Percentiles rank a stretch among this genome's conserved stretches.
These are phyloP conservation scores for Charadrius vociferus DNA, from an alignment of 2,113 vertebrate genomes.

Conservation along the genomic window DNA sequence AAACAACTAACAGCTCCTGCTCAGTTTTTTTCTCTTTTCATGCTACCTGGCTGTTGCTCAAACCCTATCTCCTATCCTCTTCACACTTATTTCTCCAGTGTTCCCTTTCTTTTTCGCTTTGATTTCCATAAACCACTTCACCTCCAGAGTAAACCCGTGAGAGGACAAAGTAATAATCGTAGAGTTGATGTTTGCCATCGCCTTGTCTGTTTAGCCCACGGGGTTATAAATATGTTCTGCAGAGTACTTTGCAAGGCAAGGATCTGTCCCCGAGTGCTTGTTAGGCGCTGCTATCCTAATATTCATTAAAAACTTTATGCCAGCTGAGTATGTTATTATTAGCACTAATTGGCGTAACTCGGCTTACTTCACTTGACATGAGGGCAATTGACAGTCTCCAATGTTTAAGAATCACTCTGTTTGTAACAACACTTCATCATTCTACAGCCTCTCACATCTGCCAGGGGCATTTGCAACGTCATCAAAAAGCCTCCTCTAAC, in stretches of 20 bases:
- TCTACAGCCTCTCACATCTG: not conserved
- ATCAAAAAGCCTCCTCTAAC: not conserved
- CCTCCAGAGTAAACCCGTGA: not conserved
- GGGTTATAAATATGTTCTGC: not conserved
- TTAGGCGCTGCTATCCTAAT: not conserved
- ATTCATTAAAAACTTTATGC: not conserved
- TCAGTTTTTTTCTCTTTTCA: not conserved
- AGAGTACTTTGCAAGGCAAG: not conserved
- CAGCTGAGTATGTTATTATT: not conserved
- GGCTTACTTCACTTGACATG: not conserved
- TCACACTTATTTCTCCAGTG: not conserved
- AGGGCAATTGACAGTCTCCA: not conserved
- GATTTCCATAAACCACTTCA: not conserved
- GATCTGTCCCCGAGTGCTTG: not conserved
- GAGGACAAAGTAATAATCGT: not conserved
- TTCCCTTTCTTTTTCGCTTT: not conserved
- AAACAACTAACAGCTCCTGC: not conserved
- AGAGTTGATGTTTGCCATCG: not conserved
- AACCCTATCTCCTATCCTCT: not conserved
- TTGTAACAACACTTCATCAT: not conserved
- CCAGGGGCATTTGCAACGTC: not conserved
- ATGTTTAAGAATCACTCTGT: not conserved
- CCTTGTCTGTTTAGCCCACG: not conserved
- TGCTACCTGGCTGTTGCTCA: not conserved
- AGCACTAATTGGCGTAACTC: not conserved